Evolutionary conservation across 1,140 invertebrate species (phyloP).

Genomic region (Diuraphis noxia): DNA sequence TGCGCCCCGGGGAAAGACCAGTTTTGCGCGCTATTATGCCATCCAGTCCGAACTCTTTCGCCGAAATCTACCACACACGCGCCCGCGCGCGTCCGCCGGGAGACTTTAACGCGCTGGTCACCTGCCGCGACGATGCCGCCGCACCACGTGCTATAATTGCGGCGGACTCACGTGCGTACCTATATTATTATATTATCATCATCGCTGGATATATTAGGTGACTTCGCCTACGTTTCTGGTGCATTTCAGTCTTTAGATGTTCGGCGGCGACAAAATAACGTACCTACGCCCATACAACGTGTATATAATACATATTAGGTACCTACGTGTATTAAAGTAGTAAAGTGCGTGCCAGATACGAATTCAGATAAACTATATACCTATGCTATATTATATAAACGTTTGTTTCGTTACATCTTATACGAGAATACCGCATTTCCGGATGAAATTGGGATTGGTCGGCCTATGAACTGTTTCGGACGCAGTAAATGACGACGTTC

Average conservation of each 20-base stretch:
- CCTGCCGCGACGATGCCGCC: not conserved
- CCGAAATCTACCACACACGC: constrained; percentile 1
- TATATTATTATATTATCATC: not conserved
- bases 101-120: constrained; percentile 16
- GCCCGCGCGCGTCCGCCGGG: not conserved
- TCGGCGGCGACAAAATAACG: not conserved
- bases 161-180: not conserved
- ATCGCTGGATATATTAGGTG: not conserved
- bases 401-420: not conserved
- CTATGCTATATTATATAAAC: not conserved
- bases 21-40: not conserved
- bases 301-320: not conserved
- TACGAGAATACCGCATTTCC: not conserved
- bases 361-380: constrained; percentile 13
- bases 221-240: not conserved
- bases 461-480: not conserved
- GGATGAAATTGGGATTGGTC: not conserved
- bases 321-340: not conserved
- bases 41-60: not conserved
- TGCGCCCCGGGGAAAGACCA: constrained; percentile 17
- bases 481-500: not conserved
- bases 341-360: not conserved
- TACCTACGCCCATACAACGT: not conserved
- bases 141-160: not conserved
- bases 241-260: not conserved